These are phyloP conservation scores for Rhogogaster chlorosoma DNA, from an alignment of 2,888 invertebrate genomes.

Conservation along the genomic window DNA sequence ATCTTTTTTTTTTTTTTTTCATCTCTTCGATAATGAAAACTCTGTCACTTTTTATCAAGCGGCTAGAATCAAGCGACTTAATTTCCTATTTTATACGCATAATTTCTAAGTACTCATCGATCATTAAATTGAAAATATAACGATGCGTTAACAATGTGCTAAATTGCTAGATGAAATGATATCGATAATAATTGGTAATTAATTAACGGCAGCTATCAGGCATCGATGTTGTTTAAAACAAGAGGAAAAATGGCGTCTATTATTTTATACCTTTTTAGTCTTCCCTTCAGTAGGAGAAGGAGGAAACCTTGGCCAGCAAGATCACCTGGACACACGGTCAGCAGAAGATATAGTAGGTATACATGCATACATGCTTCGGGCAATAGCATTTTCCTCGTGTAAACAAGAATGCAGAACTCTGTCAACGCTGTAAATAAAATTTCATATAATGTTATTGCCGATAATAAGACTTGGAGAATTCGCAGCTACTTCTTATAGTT, in stretches of 20 bases:
- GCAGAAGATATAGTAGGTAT: neutral
- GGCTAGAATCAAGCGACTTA: neutral
- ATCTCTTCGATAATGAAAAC: neutral
- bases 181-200: neutral
- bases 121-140: neutral
- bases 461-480: neutral
- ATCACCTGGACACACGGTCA: slow-evolving; percentile 3
- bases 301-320: slow-evolving; percentile 44
- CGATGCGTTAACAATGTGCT: neutral
- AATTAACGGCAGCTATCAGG: neutral
- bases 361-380: slow-evolving; percentile 25
- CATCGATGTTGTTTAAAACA: neutral
- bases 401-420: neutral
- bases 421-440: slow-evolving; percentile 11
- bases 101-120: slow-evolving; percentile 2
- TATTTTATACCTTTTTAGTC: neutral
- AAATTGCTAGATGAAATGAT: slow-evolving; percentile 10
- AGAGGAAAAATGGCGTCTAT: neutral
- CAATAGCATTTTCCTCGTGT: neutral
- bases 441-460: neutral
- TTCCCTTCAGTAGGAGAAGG: neutral
- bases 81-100: neutral
- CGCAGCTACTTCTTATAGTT: neutral
- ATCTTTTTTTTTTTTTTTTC: too few species aligned
- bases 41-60: neutral